Evolutionary conservation across 2,888 invertebrate species (phyloP).

Genomic region (Nysson spinosus): DNA sequence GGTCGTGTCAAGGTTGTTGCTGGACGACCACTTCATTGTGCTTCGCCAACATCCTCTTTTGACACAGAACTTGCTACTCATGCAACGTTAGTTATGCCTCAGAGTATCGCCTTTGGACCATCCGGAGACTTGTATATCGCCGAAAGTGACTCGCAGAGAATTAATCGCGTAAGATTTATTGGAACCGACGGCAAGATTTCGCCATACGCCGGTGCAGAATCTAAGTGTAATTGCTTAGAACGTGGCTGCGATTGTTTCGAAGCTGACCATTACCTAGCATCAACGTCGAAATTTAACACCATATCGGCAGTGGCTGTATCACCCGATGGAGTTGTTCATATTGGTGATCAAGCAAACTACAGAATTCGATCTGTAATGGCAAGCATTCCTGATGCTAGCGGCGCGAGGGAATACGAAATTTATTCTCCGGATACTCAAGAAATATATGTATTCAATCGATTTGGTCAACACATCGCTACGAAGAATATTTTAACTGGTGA

Average conservation of each 20-base stretch:
- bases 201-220: conserved; percentile 96
- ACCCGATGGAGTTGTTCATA: conserved; percentile 95
- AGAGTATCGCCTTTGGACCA: conserved; percentile 95
- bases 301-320: conserved; percentile 95
- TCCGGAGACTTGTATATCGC: conserved; percentile 95
- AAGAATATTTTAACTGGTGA: conserved; percentile 97
- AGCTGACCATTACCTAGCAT: conserved; percentile 93
- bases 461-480: conserved; percentile 96
- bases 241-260: conserved; percentile 95
- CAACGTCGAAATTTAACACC: conserved; percentile 95
- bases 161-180: conserved; percentile 93
- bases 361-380: conserved; percentile 93
- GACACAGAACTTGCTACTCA: conserved; percentile 94
- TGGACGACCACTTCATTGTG: conserved; percentile 95
- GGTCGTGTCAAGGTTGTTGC: conserved; percentile 95
- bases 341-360: conserved; percentile 96
- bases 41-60: conserved; percentile 87
- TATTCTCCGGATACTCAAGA: conserved; percentile 97
- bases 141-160: conserved; percentile 96
- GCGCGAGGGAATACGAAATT: conserved; percentile 93
- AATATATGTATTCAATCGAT: conserved; percentile 94
- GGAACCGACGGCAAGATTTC: conserved; percentile 96
- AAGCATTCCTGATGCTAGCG: conserved; percentile 91
- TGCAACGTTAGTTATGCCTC: conserved; percentile 94
- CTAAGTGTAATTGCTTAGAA: conserved; percentile 95